Conservation (phyloP, 2,113 vertebrate genomes). For the Malurus alboscapulatus region DNA sequence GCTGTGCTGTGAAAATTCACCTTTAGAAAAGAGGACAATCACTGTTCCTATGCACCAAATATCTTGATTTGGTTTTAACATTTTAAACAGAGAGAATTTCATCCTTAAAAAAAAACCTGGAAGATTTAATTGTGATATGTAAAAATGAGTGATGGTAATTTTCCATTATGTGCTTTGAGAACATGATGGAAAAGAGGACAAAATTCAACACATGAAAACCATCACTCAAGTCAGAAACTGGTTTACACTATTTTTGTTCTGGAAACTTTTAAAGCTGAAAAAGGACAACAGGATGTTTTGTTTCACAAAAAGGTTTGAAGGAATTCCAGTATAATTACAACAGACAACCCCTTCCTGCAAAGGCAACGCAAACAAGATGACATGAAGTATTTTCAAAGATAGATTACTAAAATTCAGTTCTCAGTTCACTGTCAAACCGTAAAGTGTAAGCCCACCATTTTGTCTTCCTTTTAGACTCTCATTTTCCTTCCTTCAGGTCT, state of each 20-base stretch:
- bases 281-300: not conserved
- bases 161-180: not conserved
- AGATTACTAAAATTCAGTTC: not conserved
- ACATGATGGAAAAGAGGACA: not conserved
- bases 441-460: slow-evolving; percentile 32
- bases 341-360: not conserved
- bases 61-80: not conserved
- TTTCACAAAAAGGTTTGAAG: not conserved
- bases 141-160: not conserved
- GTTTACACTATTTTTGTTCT: not conserved
- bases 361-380: not conserved
- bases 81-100: not conserved
- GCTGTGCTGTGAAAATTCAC: not conserved
- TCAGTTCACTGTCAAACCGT: not conserved
- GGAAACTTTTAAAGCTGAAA: not conserved
- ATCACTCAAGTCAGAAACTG: not conserved
- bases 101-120: not conserved
- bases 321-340: not conserved
- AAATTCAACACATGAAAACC: not conserved
- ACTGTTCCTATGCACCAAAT: not conserved
- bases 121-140: not conserved
- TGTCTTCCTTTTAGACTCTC: not conserved
- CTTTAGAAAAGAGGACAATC: not conserved
- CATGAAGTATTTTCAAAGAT: not conserved
- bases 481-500: not conserved